phyloP scores from a whole-genome alignment of 2,113 vertebrate genomes.

The Rhombomys opimus region DNA sequence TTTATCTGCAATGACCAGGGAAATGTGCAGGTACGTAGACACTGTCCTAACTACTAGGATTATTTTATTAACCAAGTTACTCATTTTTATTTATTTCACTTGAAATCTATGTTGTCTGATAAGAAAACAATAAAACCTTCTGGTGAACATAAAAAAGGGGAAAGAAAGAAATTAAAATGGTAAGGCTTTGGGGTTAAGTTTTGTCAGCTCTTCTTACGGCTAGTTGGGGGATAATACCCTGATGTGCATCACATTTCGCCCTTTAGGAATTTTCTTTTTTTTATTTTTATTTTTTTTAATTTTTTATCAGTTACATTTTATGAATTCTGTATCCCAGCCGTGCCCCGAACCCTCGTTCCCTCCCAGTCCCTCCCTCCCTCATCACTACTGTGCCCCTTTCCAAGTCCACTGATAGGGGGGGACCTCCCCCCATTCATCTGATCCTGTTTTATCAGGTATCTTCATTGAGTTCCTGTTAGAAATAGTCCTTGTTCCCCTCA shows the following conservation, averaged over 20 bases:
- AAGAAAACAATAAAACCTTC: neutral
- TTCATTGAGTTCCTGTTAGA: no score
- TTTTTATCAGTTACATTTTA: no score
- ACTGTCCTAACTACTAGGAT: neutral
- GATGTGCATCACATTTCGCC: neutral
- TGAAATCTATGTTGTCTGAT: neutral
- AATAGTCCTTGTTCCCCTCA: no score
- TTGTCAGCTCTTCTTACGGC: fast-evolving
- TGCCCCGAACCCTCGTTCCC: no score
- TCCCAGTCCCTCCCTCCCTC: no score
- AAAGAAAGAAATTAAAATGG: neutral
- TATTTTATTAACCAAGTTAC: neutral
- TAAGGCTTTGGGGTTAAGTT: neutral
- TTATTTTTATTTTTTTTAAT: no score
- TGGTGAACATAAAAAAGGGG: no score
- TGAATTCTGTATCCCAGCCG: no score
- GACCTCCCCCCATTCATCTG: no score
- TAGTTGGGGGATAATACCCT: neutral
- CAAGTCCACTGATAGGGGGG: no score
- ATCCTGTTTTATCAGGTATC: no score
- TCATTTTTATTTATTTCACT: neutral
- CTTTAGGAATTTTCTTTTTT: neutral
- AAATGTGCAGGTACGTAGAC: neutral
- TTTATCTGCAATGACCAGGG: neutral
- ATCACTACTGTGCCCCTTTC: no score